Evolutionary conservation across 2,888 invertebrate genomes (phyloP).

Genomic region (Spodoptera picta): DNA sequence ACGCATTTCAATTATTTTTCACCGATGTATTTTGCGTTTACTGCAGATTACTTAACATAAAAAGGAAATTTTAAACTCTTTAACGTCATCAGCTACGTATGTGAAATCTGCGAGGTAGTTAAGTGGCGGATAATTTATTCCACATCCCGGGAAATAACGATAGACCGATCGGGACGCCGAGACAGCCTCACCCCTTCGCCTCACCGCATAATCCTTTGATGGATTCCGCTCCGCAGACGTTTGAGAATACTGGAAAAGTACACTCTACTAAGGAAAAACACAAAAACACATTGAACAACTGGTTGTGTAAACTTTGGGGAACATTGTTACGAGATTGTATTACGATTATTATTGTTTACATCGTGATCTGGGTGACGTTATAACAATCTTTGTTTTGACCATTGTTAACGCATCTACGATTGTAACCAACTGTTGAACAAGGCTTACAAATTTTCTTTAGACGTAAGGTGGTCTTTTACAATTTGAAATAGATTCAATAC

Average conservation of each 20-base stretch:
- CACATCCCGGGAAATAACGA: conserved; percentile 79
- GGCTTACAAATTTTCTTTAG: background rate
- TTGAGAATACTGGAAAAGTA: conserved; percentile 78
- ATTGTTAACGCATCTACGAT: conserved; percentile 1
- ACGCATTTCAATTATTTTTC: conserved; percentile 32
- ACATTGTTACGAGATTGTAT: conserved; percentile 21
- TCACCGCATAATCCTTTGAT: conserved; percentile 84
- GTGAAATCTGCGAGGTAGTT: conserved; percentile 72
- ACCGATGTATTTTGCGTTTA: conserved; percentile 26
- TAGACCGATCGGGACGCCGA: conserved; percentile 76
- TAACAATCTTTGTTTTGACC: conserved; percentile 7
- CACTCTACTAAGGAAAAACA: conserved; percentile 74
- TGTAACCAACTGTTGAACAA: conserved; percentile 12
- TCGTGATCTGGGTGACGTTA: conserved; percentile 24
- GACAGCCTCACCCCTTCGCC: conserved; percentile 61
- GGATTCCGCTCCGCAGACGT: conserved; percentile 76
- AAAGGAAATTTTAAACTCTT: conserved; percentile 48
- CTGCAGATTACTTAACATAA: conserved; percentile 32
- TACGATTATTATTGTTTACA: conserved; percentile 36
- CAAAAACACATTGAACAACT: conserved; percentile 43
- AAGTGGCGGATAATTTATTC: conserved; percentile 86
- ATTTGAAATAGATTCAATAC: no score
- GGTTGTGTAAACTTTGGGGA: conserved; percentile 25
- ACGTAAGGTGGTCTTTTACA: no score
- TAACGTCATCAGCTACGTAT: conserved; percentile 45